Conservation (phyloP, 2,113 vertebrate genomes). For the Thinocorus orbignyianus region DNA sequence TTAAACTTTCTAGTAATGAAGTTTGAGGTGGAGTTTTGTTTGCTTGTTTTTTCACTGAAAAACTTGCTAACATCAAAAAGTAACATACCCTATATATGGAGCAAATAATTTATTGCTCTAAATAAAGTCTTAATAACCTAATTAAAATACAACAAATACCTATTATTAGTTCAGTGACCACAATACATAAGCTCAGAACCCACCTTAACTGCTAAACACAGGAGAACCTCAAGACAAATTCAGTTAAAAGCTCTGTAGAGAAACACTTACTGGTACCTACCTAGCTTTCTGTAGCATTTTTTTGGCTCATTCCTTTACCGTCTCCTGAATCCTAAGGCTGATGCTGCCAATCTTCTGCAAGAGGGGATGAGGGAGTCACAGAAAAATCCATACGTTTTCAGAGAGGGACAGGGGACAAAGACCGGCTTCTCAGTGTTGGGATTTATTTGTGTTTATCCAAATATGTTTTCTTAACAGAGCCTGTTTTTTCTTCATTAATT, state of each 20-base stretch:
- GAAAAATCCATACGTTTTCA: neutral
- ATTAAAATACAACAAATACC: neutral
- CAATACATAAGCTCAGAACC: neutral
- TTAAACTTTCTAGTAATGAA: neutral
- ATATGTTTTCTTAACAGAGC: neutral
- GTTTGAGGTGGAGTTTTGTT: neutral
- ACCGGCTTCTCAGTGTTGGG: neutral
- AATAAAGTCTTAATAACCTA: neutral
- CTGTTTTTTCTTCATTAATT: neutral
- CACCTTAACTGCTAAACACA: neutral
- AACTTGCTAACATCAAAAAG: neutral
- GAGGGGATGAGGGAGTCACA: accelerated
- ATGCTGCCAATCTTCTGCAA: neutral
- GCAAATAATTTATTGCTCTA: neutral
- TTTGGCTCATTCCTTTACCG: neutral
- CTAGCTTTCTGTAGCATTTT: neutral
- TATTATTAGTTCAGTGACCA: neutral
- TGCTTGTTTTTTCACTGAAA: neutral
- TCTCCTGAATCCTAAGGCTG: neutral
- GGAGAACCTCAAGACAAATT: neutral
- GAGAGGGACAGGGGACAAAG: accelerated
- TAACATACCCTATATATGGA: neutral
- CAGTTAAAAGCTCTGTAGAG: neutral
- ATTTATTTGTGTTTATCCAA: neutral
- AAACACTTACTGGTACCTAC: neutral